These are phyloP conservation scores for Euwallacea similis DNA, from an alignment of 1,140 invertebrate species.

Conservation along the genomic window DNA sequence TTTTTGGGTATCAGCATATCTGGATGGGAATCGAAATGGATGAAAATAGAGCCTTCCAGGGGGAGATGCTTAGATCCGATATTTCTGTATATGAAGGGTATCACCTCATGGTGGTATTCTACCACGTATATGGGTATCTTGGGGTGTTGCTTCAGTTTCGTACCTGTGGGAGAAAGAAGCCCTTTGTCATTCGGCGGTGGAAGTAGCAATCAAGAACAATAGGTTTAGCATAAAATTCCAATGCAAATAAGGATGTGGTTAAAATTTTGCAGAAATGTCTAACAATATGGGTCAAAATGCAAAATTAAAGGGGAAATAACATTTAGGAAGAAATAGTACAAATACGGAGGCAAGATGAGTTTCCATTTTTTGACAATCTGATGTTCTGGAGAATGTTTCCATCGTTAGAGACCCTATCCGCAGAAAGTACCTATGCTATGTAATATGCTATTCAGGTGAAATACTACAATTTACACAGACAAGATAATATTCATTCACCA, in stretches of 20 bases:
- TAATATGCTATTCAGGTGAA: too few species aligned
- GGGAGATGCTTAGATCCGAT: constrained; percentile 83
- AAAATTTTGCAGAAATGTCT: background rate
- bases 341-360: too few species aligned
- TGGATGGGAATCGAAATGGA: constrained; percentile 92
- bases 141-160: constrained; percentile 55
- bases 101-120: constrained; percentile 77
- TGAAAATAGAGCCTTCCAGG: constrained; percentile 69
- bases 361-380: too few species aligned
- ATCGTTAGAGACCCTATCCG: too few species aligned
- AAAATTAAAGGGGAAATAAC: background rate
- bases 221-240: background rate
- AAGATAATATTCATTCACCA: too few species aligned
- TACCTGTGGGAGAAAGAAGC: constrained; percentile 47
- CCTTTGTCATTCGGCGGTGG: constrained; percentile 18
- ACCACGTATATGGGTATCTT: constrained; percentile 73
- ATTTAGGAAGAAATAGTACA: background rate
- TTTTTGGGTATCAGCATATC: constrained; percentile 82
- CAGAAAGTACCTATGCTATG: too few species aligned
- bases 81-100: constrained; percentile 78
- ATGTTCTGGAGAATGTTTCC: too few species aligned
- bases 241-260: background rate
- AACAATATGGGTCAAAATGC: background rate
- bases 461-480: too few species aligned
- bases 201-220: background rate